These are phyloP conservation scores for Drosophila miranda DNA, from an alignment of 1,140 invertebrate genomes.

Conservation along the genomic window DNA sequence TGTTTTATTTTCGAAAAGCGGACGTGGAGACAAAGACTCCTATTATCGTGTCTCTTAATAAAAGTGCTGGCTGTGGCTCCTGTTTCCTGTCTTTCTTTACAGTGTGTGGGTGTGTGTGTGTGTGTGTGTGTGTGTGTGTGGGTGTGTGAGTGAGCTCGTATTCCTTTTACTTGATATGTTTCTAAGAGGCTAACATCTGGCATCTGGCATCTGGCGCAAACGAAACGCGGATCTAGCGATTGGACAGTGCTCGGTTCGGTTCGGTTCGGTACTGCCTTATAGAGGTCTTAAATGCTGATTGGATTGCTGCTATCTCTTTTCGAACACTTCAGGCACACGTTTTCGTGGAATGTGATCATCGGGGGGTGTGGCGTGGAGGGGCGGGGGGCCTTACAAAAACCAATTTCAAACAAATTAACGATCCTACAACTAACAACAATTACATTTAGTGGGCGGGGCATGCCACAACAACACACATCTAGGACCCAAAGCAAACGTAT, in stretches of 20 bases:
- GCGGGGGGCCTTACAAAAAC: too few species aligned
- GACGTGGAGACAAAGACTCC: conserved; percentile 59
- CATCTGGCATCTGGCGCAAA: conserved; percentile 51
- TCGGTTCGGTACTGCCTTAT: conserved; percentile 19
- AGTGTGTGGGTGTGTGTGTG: conserved; percentile 39
- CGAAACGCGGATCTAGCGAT: conserved; percentile 25
- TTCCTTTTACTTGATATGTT: conserved; percentile 73
- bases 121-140: conserved; percentile 18
- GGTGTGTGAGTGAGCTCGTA: conserved; percentile 50
- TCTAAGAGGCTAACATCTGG: conserved; percentile 75
- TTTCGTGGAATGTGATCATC: conserved; percentile 33
- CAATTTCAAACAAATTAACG: too few species aligned
- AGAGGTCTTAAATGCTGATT: conserved; percentile 11
- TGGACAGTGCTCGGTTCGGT: conserved; percentile 28
- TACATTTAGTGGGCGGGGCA: neutral
- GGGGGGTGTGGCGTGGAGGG: neutral
- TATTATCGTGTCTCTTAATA: conserved; percentile 69
- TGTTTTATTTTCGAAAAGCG: conserved; percentile 58
- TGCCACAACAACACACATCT: too few species aligned
- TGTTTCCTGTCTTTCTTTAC: conserved; percentile 51
- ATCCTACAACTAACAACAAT: conserved; percentile 29
- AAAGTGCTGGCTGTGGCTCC: conserved; percentile 37
- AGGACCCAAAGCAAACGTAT: too few species aligned
- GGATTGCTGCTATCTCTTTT: too few species aligned
- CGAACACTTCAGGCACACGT: conserved; percentile 13